A percentile compares a stretch with the other conserved stretches of the same genome.
These are phyloP conservation scores for Bujurquina vittata DNA, from an alignment of 2,113 vertebrate species.

Conservation along the genomic window DNA sequence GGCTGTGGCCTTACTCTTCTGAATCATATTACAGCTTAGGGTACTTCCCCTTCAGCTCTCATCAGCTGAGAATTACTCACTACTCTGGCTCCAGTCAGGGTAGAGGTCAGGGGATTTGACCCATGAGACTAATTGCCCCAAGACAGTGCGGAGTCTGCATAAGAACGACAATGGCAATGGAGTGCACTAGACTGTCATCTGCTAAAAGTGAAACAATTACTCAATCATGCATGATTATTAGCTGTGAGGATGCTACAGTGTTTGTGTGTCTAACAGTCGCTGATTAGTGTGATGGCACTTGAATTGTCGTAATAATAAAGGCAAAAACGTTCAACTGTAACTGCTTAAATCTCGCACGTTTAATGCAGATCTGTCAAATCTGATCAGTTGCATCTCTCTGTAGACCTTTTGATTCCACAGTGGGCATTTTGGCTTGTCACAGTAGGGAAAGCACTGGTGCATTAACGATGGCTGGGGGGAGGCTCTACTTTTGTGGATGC, in stretches of 20 bases:
- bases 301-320: neutral
- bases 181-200: slow-evolving; percentile 39
- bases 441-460: slow-evolving; percentile 1
- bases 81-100: slow-evolving; percentile 40
- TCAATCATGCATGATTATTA: slow-evolving; percentile 45
- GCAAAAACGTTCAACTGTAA: neutral
- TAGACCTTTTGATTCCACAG: neutral
- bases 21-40: slow-evolving; percentile 63
- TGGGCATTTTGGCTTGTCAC: slow-evolving; percentile 6
- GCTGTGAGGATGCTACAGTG: slow-evolving; percentile 21
- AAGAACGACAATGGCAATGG: slow-evolving; percentile 44
- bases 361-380: neutral
- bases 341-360: neutral
- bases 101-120: slow-evolving; percentile 58
- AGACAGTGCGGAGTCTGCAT: slow-evolving; percentile 34
- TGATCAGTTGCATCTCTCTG: neutral
- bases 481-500: neutral
- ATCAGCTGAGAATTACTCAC: slow-evolving; percentile 66
- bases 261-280: slow-evolving; percentile 1
- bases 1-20: slow-evolving; percentile 47
- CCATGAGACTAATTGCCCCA: slow-evolving; percentile 61
- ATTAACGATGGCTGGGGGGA: neutral
- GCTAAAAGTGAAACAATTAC: slow-evolving; percentile 46
- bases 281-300: slow-evolving; percentile 14
- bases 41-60: slow-evolving; percentile 42